Percentiles rank a stretch among this genome's conserved stretches.
These are phyloP conservation scores for Melanocharis versteri DNA, from an alignment of 2,113 vertebrate species.

Conservation along the genomic window DNA sequence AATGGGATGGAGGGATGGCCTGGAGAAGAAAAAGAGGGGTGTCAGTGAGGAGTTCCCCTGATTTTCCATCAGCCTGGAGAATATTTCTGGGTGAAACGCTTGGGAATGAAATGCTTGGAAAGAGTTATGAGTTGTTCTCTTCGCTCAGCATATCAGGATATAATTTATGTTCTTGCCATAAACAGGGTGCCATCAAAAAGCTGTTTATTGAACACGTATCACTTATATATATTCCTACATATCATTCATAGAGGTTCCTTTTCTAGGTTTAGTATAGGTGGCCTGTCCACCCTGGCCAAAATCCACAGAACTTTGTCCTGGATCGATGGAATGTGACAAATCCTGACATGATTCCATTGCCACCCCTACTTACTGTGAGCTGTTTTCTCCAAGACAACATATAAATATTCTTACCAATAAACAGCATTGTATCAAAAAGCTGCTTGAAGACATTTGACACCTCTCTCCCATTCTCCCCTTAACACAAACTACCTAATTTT, in stretches of 20 bases:
- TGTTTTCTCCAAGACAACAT: neutral
- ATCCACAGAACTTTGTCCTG: neutral
- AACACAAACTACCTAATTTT: neutral
- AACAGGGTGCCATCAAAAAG: neutral
- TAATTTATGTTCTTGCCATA: accelerated
- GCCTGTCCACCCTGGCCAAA: neutral
- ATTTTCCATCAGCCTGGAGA: neutral
- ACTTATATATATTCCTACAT: too few relatives aligned
- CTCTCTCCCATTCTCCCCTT: neutral
- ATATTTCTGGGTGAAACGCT: neutral
- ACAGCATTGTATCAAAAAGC: neutral
- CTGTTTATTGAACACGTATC: neutral
- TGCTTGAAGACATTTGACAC: neutral
- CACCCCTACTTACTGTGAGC: neutral
- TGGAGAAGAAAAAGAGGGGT: neutral
- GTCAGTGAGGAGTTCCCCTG: accelerated
- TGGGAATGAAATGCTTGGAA: neutral
- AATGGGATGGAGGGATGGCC: neutral
- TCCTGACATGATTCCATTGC: neutral
- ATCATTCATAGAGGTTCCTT: too few relatives aligned
- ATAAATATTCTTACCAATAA: neutral
- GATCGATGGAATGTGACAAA: neutral
- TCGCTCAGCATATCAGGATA: neutral
- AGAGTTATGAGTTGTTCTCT: accelerated
- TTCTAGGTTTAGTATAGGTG: neutral